phyloP scores from a whole-genome alignment of 2,113 vertebrate genomes.

The Semnornis frantzii region DNA sequence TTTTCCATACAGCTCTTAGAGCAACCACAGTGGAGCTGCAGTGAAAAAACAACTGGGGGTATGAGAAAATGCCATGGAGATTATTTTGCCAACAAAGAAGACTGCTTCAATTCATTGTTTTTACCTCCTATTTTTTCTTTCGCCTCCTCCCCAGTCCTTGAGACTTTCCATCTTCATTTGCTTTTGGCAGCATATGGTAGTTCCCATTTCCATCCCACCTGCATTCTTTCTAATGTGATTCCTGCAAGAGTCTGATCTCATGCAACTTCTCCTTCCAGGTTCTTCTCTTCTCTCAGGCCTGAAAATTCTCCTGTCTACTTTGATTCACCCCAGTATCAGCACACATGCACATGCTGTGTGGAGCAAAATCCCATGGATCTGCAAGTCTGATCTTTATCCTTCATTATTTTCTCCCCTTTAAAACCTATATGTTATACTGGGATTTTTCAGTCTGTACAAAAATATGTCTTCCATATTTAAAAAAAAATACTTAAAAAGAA shows the following conservation, averaged over 20 bases:
- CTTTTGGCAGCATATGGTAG: neutral
- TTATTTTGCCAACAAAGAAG: slow-evolving; percentile 4
- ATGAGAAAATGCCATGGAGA: neutral
- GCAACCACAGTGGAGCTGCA: neutral
- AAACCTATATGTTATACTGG: neutral
- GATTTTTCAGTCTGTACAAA: neutral
- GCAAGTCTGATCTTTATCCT: neutral
- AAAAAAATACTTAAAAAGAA: slow-evolving; percentile 28
- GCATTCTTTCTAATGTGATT: slow-evolving; percentile 22
- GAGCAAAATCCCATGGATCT: neutral
- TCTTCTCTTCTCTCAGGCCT: neutral
- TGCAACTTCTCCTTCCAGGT: neutral
- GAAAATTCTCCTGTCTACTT: neutral
- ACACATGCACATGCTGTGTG: rapidly evolving
- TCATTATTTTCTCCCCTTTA: neutral
- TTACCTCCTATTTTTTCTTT: neutral
- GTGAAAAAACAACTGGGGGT: neutral
- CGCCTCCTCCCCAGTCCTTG: neutral
- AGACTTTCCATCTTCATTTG: slow-evolving; percentile 21
- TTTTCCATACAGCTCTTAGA: neutral
- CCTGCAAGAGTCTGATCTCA: slow-evolving; percentile 2
- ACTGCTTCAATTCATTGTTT: neutral
- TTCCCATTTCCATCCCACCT: neutral
- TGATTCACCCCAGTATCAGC: neutral
- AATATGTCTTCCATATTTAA: neutral